phyloP scores from a whole-genome alignment of 2,797 vertebrate genomes.

The Onychomys arenicola region DNA sequence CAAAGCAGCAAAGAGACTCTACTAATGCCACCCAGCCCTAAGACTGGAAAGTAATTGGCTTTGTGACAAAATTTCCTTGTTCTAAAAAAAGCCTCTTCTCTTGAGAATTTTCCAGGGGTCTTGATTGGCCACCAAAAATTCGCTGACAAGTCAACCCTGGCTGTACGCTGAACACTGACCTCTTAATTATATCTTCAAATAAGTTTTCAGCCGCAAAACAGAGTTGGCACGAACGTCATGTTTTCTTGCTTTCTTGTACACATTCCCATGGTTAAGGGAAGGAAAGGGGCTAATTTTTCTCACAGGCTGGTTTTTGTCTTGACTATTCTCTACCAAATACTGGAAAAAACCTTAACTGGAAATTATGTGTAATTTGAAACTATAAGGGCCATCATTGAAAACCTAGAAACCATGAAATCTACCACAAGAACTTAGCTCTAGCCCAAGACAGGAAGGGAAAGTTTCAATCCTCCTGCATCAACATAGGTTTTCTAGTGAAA shows the following conservation, averaged over 20 bases:
- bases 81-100: not conserved
- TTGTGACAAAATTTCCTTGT: not conserved
- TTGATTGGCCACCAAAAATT: constrained; percentile 15
- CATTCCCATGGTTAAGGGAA: not conserved
- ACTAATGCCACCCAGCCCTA: not conserved
- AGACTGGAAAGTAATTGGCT: not conserved
- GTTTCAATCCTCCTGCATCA: constrained; percentile 4
- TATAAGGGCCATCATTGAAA: constrained; percentile 39
- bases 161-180: not conserved
- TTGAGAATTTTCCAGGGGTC: not conserved
- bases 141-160: not conserved
- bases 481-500: constrained; percentile 49
- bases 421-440: not conserved
- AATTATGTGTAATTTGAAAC: constrained; percentile 45
- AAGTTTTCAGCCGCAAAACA: not conserved
- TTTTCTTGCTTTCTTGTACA: not conserved
- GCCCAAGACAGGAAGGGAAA: not conserved
- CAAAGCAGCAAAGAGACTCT: not conserved
- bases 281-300: constrained; percentile 26
- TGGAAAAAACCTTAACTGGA: constrained; percentile 56
- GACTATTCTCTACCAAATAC: constrained; percentile 2
- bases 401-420: constrained; percentile 47
- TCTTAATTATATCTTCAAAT: constrained; percentile 47
- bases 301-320: not conserved
- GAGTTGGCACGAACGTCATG: not conserved